Conservation (phyloP, 2,797 vertebrate genomes). For the Sebastes wilsoni region DNA sequence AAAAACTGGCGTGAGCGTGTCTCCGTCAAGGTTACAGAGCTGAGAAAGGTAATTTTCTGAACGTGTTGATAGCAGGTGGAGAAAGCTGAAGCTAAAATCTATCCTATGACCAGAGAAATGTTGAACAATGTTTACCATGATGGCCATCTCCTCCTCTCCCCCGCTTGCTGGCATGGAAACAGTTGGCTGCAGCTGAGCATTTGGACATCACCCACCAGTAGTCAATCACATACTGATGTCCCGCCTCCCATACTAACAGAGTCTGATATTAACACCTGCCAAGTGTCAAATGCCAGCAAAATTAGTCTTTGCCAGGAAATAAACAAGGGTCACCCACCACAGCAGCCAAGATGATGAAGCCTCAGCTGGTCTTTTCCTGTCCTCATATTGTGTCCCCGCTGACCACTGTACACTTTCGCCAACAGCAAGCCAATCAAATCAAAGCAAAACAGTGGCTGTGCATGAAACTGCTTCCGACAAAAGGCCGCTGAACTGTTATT, state of each 20-base stretch:
- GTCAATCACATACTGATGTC: conserved; percentile 67
- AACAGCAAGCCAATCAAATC: conserved; percentile 35
- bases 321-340: conserved; percentile 61
- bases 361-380: conserved; percentile 65
- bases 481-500: conserved; percentile 15
- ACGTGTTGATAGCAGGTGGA: neutral
- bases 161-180: conserved; percentile 59
- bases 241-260: conserved; percentile 55
- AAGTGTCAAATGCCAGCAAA: conserved; percentile 66
- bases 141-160: conserved; percentile 15
- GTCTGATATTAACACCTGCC: conserved; percentile 67
- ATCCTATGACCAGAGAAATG: conserved; percentile 16
- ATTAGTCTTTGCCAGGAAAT: conserved; percentile 61
- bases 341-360: conserved; percentile 55
- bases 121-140: conserved; percentile 37
- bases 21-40: conserved; percentile 50
- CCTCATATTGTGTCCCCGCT: conserved; percentile 44
- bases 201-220: conserved; percentile 67
- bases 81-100: neutral
- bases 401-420: conserved; percentile 26
- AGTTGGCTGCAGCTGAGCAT: conserved; percentile 68
- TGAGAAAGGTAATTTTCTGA: conserved; percentile 11
- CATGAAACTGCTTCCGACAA: conserved; percentile 20
- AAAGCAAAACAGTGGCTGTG: conserved; percentile 34
- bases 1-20: conserved; percentile 38